Conservation (phyloP, 1,140 invertebrate genomes). For the Spodoptera frugiperda region DNA sequence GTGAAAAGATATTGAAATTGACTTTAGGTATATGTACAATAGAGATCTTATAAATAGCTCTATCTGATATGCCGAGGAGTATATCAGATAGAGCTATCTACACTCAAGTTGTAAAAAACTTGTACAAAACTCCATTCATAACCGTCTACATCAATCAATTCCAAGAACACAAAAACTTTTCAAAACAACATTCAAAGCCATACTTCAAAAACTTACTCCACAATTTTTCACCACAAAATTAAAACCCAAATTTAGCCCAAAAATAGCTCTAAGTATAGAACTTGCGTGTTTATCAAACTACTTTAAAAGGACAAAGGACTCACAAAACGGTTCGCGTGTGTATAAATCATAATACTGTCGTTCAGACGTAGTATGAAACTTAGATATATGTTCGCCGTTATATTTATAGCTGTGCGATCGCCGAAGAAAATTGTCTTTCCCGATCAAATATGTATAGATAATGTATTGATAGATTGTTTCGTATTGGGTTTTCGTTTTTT, state of each 20-base stretch:
- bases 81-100: no score
- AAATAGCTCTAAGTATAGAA: background rate
- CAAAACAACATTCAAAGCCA: no score
- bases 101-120: no score
- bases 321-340: slow-evolving; percentile 51
- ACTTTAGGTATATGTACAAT: no score
- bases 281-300: slow-evolving; percentile 22
- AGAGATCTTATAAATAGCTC: no score
- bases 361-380: slow-evolving; percentile 66
- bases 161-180: no score
- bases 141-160: no score
- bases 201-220: no score
- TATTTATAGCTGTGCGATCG: slow-evolving; percentile 68
- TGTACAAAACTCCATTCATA: no score
- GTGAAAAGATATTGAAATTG: no score
- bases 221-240: no score
- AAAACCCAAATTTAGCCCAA: background rate
- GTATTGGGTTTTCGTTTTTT: slow-evolving; percentile 12
- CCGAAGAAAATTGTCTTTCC: slow-evolving; percentile 64
- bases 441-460: slow-evolving; percentile 41
- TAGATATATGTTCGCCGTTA: slow-evolving; percentile 63
- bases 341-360: slow-evolving; percentile 67
- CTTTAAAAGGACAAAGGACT: slow-evolving; percentile 33
- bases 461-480: slow-evolving; percentile 24
- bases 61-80: no score